Percentiles rank a stretch among this genome's conserved stretches.
phyloP scores from a whole-genome alignment of 2,888 invertebrate species.

The Athalia circularis region DNA sequence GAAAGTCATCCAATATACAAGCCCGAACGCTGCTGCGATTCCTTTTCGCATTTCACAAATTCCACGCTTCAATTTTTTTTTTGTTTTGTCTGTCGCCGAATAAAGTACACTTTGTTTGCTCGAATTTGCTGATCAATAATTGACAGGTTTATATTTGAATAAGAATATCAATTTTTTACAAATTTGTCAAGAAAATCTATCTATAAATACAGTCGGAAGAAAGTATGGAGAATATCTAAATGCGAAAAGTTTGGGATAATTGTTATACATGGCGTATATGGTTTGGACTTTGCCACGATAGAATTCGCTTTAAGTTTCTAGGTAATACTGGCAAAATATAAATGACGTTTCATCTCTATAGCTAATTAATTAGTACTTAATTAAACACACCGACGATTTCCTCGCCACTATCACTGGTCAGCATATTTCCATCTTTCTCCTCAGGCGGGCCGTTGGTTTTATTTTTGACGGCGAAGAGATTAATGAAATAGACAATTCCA shows the following conservation, averaged over 20 bases:
- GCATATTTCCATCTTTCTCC: slow-evolving; percentile 63
- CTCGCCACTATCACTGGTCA: slow-evolving; percentile 57
- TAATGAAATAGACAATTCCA: slow-evolving; percentile 65
- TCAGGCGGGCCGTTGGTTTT: slow-evolving; percentile 58
- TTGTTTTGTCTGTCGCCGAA: background rate
- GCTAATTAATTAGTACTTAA: background rate
- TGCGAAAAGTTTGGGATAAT: too few relatives aligned
- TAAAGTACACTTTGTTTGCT: too few relatives aligned
- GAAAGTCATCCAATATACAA: background rate
- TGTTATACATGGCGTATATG: too few relatives aligned
- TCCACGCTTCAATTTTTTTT: background rate
- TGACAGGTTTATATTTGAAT: slow-evolving; percentile 8
- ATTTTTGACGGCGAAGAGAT: slow-evolving; percentile 67
- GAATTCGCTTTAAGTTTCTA: too few relatives aligned
- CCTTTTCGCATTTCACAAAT: background rate
- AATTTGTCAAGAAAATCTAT: background rate
- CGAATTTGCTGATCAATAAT: background rate
- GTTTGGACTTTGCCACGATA: too few relatives aligned
- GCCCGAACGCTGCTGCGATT: background rate
- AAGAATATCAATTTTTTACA: slow-evolving; percentile 18
- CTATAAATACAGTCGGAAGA: background rate
- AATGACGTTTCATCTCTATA: too few relatives aligned
- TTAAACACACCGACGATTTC: slow-evolving; percentile 59
- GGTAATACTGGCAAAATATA: too few relatives aligned
- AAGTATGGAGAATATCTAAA: too few relatives aligned